A percentile compares a stretch with the other conserved stretches of the same genome.
These are phyloP conservation scores for Dolichotis patagonum DNA, from an alignment of 2,113 vertebrate genomes.

Conservation along the genomic window DNA sequence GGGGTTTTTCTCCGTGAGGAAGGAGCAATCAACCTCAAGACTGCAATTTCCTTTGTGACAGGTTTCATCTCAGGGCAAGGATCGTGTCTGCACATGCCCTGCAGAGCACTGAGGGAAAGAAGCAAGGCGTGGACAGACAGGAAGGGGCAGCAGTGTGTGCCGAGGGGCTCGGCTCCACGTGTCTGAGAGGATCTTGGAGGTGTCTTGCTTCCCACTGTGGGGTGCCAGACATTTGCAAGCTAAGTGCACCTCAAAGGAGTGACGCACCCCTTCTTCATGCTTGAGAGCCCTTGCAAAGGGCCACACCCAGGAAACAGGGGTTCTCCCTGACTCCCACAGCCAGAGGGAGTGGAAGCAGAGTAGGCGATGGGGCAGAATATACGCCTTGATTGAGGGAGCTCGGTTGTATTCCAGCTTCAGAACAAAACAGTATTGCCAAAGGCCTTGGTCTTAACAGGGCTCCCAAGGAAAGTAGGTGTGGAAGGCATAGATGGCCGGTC, in stretches of 20 bases:
- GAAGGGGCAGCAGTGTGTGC: background rate
- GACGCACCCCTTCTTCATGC: background rate
- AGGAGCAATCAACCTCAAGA: slow-evolving; percentile 48
- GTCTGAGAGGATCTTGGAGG: background rate
- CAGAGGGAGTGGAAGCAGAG: background rate
- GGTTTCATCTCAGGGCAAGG: slow-evolving; percentile 8
- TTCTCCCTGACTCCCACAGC: background rate
- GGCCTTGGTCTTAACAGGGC: background rate
- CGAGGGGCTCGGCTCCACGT: background rate
- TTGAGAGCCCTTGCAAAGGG: background rate
- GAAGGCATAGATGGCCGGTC: background rate
- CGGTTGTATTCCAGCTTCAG: background rate
- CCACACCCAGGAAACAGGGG: background rate
- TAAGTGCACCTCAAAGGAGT: background rate
- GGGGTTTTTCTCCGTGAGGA: slow-evolving; percentile 38
- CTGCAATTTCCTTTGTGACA: slow-evolving; percentile 31
- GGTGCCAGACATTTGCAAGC: background rate
- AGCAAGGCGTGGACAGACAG: background rate
- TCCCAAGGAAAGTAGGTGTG: background rate
- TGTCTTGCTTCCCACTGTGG: background rate
- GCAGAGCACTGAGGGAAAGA: background rate
- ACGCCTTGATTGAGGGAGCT: background rate
- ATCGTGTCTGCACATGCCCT: background rate
- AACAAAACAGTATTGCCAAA: background rate
- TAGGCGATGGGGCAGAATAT: background rate